Evolutionary conservation across 2,797 vertebrate genomes (phyloP).

Genomic region (Pogoniulus pusillus): DNA sequence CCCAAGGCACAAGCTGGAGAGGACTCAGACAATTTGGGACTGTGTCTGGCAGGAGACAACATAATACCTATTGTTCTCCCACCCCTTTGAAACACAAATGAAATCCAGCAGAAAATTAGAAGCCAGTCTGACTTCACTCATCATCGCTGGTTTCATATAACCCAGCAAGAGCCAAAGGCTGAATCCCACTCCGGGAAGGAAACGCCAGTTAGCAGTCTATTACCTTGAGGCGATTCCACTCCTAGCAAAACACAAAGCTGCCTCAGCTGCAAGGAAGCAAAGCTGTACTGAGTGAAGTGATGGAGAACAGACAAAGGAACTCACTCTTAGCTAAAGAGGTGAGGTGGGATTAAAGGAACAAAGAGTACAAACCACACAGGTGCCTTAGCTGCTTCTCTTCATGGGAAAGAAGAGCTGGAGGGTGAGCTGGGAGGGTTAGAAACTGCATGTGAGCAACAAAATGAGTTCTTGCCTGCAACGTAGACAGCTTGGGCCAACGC

Average conservation of each 20-base stretch:
- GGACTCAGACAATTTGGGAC: neutral
- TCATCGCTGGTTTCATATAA: neutral
- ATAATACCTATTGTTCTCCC: constrained; percentile 4
- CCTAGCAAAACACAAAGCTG: neutral
- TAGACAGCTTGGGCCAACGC: neutral
- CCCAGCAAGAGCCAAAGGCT: neutral
- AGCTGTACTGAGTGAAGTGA: neutral
- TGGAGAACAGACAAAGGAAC: neutral
- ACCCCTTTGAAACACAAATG: constrained; percentile 31
- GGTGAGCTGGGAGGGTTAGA: neutral
- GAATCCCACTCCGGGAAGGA: constrained; percentile 9
- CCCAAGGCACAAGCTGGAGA: neutral
- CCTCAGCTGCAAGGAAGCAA: neutral
- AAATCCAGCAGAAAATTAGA: constrained; percentile 23
- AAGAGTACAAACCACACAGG: neutral
- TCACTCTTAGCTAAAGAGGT: neutral
- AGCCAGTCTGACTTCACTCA: neutral
- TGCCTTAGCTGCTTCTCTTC: neutral
- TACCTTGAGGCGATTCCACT: constrained; percentile 21
- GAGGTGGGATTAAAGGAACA: neutral
- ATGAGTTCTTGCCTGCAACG: neutral
- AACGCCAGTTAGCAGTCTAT: neutral
- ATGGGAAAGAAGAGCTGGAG: neutral
- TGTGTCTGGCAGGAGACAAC: neutral
- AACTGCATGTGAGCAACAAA: neutral